phyloP scores from a whole-genome alignment of 2,797 vertebrate species.

The Xenentodon cancila region DNA sequence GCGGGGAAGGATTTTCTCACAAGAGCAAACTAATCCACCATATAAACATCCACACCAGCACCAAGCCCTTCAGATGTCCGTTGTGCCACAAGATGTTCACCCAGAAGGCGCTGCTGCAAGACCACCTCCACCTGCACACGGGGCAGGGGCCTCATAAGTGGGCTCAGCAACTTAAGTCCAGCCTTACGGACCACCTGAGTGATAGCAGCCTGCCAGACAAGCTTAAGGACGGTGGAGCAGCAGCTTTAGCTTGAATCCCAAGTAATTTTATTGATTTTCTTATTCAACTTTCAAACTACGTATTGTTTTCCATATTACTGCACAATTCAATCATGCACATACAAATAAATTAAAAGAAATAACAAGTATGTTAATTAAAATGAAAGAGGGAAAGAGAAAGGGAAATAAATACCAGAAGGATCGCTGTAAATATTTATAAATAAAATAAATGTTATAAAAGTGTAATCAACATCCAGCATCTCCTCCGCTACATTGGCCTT shows the following conservation, averaged over 20 bases:
- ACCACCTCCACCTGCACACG: conserved; percentile 77
- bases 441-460: no score
- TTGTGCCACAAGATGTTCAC: conserved; percentile 76
- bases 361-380: no score
- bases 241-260: neutral
- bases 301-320: no score
- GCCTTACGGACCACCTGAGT: conserved; percentile 67
- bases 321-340: no score
- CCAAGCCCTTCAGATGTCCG: conserved; percentile 76
- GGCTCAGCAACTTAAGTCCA: conserved; percentile 61
- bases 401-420: no score
- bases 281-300: neutral
- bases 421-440: no score
- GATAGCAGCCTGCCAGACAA: conserved; percentile 62
- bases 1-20: conserved; percentile 73
- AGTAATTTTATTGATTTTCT: neutral
- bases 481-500: no score
- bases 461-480: no score
- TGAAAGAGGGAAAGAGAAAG: no score
- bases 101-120: conserved; percentile 71
- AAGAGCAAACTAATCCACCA: conserved; percentile 72
- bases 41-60: conserved; percentile 61
- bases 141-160: conserved; percentile 55
- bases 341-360: no score
- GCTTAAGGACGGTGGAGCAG: conserved; percentile 43